phyloP scores from a whole-genome alignment of 1,140 invertebrate genomes.

The Rhynchophorus ferrugineus region DNA sequence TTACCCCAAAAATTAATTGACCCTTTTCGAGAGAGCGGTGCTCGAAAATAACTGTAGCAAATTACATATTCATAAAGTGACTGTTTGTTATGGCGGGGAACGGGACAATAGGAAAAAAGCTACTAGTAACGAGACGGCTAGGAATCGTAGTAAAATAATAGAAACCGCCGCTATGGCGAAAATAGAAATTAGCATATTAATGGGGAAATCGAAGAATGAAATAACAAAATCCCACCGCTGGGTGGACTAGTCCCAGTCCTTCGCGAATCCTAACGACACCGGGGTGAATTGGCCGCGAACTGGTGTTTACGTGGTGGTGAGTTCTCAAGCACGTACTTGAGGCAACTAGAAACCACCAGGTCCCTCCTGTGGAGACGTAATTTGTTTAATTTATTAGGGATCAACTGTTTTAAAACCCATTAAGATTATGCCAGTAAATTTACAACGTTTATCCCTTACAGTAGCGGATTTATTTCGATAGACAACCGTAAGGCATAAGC shows the following conservation, averaged over 20 bases:
- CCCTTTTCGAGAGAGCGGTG: slow-evolving; percentile 14
- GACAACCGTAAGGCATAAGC: no score
- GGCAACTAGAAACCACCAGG: no score
- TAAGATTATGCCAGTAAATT: no score
- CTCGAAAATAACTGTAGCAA: slow-evolving; percentile 22
- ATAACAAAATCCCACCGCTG: slow-evolving; percentile 1
- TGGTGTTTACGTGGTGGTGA: neutral
- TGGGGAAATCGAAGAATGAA: slow-evolving; percentile 22
- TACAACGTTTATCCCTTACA: no score
- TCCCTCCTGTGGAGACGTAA: no score
- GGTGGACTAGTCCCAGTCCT: no score
- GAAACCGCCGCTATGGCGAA: slow-evolving; percentile 10
- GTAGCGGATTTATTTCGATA: no score
- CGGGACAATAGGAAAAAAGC: slow-evolving; percentile 11
- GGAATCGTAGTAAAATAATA: slow-evolving; percentile 12
- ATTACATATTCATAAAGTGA: slow-evolving; percentile 26
- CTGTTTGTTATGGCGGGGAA: slow-evolving; percentile 11
- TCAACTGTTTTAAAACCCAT: no score
- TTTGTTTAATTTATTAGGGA: no score
- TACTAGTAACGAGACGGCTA: slow-evolving; percentile 3
- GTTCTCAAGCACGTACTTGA: neutral
- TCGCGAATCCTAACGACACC: no score
- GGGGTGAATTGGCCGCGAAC: neutral
- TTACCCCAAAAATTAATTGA: slow-evolving; percentile 22
- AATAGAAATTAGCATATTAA: slow-evolving; percentile 25